Conservation (phyloP, 2,888 invertebrate species). For the Agonum fuliginosum region DNA sequence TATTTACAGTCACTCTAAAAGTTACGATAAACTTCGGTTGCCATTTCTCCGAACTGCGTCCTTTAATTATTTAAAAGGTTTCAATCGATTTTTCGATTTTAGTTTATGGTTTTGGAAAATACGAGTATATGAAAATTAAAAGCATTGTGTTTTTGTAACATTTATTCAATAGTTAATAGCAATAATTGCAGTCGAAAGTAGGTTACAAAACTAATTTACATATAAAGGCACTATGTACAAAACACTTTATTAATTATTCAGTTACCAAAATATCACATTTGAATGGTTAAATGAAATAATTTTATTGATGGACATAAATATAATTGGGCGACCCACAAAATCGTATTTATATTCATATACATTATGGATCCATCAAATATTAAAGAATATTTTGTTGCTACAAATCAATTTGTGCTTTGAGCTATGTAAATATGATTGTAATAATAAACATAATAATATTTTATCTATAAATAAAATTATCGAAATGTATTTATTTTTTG, state of each 20-base stretch:
- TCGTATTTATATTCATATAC: not conserved
- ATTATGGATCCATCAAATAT: not conserved
- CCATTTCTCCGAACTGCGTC: constrained; percentile 13
- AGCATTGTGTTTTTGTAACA: too few relatives aligned
- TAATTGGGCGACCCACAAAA: not conserved
- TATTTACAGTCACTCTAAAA: constrained; percentile 32
- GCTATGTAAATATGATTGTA: not conserved
- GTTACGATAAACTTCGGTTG: constrained; percentile 32
- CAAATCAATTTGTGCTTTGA: not conserved
- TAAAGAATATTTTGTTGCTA: constrained; percentile 11
- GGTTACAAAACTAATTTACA: too few relatives aligned
- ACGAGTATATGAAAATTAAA: too few relatives aligned
- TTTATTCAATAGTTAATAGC: too few relatives aligned
- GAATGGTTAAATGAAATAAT: not conserved
- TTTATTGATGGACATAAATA: constrained; percentile 1
- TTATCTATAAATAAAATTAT: too few relatives aligned
- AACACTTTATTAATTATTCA: constrained; percentile 17
- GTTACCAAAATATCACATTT: not conserved
- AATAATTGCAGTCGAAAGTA: too few relatives aligned
- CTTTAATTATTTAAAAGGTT: constrained; percentile 35
- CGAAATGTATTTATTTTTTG: too few relatives aligned
- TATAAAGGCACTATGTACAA: too few relatives aligned
- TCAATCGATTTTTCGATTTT: constrained; percentile 13
- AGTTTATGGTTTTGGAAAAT: not conserved
- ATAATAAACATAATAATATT: not conserved